A percentile compares a stretch with the other conserved stretches of the same genome.
These are phyloP conservation scores for Cryptoblepharus egeriae DNA, from an alignment of 2,797 vertebrate genomes.

Conservation along the genomic window DNA sequence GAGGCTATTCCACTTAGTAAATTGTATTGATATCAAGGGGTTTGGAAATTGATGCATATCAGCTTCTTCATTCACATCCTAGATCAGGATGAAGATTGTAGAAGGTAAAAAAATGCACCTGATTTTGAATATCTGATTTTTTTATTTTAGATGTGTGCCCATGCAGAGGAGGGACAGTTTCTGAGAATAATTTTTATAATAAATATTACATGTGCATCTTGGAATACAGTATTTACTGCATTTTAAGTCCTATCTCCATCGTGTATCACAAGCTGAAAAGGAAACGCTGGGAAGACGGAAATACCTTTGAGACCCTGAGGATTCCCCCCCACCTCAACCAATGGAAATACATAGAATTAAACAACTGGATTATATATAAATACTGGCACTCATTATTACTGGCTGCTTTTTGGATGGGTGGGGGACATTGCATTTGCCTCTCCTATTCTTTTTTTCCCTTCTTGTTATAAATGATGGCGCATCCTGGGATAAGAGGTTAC, in stretches of 20 bases:
- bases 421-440: slow-evolving; percentile 61
- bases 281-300: slow-evolving; percentile 75
- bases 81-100: slow-evolving; percentile 47
- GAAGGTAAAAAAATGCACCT: slow-evolving; percentile 66
- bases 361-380: slow-evolving; percentile 78
- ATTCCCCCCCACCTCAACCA: slow-evolving; percentile 77
- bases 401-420: slow-evolving; percentile 59
- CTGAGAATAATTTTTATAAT: slow-evolving; percentile 65
- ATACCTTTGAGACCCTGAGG: slow-evolving; percentile 74
- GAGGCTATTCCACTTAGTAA: slow-evolving; percentile 51
- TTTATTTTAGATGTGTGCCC: slow-evolving; percentile 62
- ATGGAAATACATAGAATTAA: slow-evolving; percentile 76
- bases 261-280: slow-evolving; percentile 73
- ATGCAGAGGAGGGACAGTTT: slow-evolving; percentile 73
- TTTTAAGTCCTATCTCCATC: slow-evolving; percentile 72
- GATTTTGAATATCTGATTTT: slow-evolving; percentile 62
- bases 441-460: slow-evolving; percentile 65
- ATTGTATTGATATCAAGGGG: slow-evolving; percentile 41
- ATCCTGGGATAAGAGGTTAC: slow-evolving; percentile 80
- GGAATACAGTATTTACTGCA: slow-evolving; percentile 72
- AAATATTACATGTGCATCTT: slow-evolving; percentile 72
- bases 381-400: slow-evolving; percentile 62
- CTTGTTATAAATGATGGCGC: slow-evolving; percentile 78
- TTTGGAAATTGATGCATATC: slow-evolving; percentile 46
- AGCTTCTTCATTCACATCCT: slow-evolving; percentile 37